These are phyloP conservation scores for Agrochola circellaris DNA, from an alignment of 2,888 invertebrate species.

Conservation along the genomic window DNA sequence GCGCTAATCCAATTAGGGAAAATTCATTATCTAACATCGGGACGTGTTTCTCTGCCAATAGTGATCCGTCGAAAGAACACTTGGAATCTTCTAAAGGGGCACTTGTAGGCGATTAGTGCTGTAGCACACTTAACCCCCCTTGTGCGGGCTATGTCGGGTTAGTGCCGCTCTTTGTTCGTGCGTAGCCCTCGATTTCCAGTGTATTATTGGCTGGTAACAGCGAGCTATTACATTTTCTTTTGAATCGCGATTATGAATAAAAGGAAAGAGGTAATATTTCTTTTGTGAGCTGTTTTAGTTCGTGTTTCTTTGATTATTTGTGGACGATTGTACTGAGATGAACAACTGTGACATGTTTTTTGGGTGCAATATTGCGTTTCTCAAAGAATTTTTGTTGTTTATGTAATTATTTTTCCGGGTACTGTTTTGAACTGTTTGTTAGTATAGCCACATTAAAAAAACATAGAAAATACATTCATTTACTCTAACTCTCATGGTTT, in stretches of 20 bases:
- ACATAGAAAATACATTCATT: background rate
- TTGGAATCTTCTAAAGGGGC: conserved; percentile 82
- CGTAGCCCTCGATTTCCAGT: conserved; percentile 73
- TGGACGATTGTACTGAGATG: background rate
- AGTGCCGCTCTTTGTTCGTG: conserved; percentile 80
- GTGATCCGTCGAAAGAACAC: conserved; percentile 86
- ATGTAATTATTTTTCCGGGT: background rate
- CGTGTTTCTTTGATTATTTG: conserved; percentile 12
- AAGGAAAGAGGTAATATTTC: conserved; percentile 23
- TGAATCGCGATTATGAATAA: conserved; percentile 61
- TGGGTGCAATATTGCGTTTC: background rate
- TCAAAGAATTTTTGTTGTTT: background rate
- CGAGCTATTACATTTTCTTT: conserved; percentile 73
- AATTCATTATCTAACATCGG: conserved; percentile 85
- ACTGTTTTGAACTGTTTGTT: background rate
- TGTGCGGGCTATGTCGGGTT: conserved; percentile 78
- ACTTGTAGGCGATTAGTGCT: conserved; percentile 86
- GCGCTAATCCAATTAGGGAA: conserved; percentile 84
- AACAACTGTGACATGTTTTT: background rate
- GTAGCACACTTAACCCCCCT: conserved; percentile 83
- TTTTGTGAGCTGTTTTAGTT: conserved; percentile 22
- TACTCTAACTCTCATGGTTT: background rate
- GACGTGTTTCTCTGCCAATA: conserved; percentile 85
- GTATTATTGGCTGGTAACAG: conserved; percentile 79
- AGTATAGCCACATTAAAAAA: background rate